phyloP scores from a whole-genome alignment of 2,888 invertebrate species.

The Platycheirus albimanus region DNA sequence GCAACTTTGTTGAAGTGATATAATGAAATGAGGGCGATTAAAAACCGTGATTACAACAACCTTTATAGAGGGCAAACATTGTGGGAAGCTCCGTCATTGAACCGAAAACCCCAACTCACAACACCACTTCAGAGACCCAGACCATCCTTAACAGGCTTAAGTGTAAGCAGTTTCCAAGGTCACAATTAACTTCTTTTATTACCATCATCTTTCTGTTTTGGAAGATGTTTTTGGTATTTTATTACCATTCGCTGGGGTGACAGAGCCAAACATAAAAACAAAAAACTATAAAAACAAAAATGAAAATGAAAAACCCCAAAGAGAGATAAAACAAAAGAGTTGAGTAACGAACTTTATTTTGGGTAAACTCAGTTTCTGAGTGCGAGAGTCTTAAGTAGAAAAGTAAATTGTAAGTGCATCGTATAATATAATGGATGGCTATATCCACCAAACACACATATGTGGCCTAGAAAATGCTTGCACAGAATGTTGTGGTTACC shows the following conservation, averaged over 20 bases:
- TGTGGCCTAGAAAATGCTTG: slow-evolving; percentile 58
- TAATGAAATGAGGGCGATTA: slow-evolving; percentile 12
- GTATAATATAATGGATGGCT: neutral
- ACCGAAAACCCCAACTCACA: neutral
- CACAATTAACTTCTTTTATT: slow-evolving; percentile 34
- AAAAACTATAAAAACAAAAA: slow-evolving; percentile 10
- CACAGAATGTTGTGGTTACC: slow-evolving; percentile 24
- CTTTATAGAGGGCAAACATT: neutral
- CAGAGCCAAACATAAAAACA: slow-evolving; percentile 29
- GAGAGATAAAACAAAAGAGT: slow-evolving; percentile 63
- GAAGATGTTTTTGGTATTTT: slow-evolving; percentile 12
- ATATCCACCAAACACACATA: slow-evolving; percentile 29
- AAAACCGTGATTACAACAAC: slow-evolving; percentile 18
- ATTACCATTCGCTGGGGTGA: neutral
- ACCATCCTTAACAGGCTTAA: slow-evolving; percentile 2
- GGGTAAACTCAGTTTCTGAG: neutral
- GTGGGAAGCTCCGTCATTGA: slow-evolving; percentile 24
- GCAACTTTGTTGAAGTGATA: neutral
- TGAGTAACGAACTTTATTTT: slow-evolving; percentile 65
- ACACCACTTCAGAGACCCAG: neutral
- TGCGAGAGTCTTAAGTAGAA: slow-evolving; percentile 11
- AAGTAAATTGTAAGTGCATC: slow-evolving; percentile 26
- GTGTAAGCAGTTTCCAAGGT: slow-evolving; percentile 35
- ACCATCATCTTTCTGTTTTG: slow-evolving; percentile 10
- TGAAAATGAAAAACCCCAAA: slow-evolving; percentile 15